Percentiles rank a stretch among this genome's conserved stretches.
phyloP scores from a whole-genome alignment of 2,113 vertebrate genomes.

The Dasyornis broadbenti region DNA sequence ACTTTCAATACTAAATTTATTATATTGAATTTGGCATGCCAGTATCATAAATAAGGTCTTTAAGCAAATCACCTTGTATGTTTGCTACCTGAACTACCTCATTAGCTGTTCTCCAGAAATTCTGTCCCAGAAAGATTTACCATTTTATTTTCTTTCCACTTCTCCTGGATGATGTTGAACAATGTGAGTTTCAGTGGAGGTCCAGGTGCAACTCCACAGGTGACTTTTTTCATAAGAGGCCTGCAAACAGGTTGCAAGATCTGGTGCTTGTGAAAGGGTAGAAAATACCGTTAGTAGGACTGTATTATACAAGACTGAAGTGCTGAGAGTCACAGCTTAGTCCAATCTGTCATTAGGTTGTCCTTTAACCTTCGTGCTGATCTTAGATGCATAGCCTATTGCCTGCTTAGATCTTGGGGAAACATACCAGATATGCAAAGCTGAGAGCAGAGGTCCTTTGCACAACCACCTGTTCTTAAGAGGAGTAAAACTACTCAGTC shows the following conservation, averaged over 20 bases:
- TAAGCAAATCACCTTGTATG: neutral
- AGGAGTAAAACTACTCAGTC: neutral
- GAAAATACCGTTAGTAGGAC: neutral
- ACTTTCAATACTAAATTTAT: neutral
- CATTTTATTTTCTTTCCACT: neutral
- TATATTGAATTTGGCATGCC: neutral
- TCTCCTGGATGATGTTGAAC: neutral
- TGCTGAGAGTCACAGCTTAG: neutral
- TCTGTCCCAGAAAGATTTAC: neutral
- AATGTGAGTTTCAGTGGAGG: neutral
- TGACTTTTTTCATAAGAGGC: neutral
- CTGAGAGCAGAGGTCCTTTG: neutral
- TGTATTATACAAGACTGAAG: neutral
- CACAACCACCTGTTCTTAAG: neutral
- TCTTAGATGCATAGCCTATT: neutral
- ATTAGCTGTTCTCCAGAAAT: neutral
- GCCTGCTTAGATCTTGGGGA: neutral
- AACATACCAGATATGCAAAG: neutral
- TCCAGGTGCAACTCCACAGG: neutral
- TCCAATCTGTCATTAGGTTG: neutral
- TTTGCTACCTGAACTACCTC: neutral
- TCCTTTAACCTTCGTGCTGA: neutral
- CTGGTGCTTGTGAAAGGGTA: neutral
- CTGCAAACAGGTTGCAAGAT: neutral
- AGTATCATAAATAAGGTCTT: neutral